phyloP scores from a whole-genome alignment of 2,797 vertebrate species.

The Microhierax caerulescens region DNA sequence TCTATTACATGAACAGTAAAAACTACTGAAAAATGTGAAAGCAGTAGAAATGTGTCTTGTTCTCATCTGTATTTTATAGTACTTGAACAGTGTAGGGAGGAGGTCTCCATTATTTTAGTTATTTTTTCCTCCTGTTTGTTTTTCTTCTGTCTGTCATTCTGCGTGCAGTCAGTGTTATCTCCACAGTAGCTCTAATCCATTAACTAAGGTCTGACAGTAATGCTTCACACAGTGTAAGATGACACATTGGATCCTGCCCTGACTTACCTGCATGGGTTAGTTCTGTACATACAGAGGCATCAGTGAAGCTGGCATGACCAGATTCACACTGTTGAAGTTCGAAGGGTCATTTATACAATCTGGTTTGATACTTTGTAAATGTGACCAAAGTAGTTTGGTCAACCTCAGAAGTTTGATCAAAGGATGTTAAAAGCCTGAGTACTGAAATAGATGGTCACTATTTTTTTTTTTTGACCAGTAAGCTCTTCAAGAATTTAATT shows the following conservation, averaged over 20 bases:
- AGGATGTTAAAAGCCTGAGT: not conserved
- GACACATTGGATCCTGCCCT: not conserved
- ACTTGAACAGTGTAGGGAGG: not conserved
- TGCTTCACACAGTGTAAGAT: not conserved
- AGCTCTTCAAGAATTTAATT: conserved; percentile 4
- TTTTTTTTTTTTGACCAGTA: not conserved
- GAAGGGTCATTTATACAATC: not conserved
- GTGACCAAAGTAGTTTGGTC: not conserved
- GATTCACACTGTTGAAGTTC: not conserved
- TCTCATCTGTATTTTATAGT: not conserved
- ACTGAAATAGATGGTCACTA: not conserved
- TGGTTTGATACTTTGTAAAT: not conserved
- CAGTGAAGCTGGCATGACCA: not conserved
- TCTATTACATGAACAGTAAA: not conserved
- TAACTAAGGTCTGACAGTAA: not conserved
- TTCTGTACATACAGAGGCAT: not conserved
- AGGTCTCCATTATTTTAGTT: not conserved
- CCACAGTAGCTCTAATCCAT: not conserved
- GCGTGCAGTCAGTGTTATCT: not conserved
- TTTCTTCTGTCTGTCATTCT: not conserved
- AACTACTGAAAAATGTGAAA: not conserved
- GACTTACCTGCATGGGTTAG: not conserved
- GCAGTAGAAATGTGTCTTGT: fast-evolving
- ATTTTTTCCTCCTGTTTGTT: not conserved
- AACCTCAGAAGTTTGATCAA: not conserved